Evolutionary conservation across 2,113 vertebrate genomes (phyloP).

Genomic region (Hydrochoerus hydrochaeris): DNA sequence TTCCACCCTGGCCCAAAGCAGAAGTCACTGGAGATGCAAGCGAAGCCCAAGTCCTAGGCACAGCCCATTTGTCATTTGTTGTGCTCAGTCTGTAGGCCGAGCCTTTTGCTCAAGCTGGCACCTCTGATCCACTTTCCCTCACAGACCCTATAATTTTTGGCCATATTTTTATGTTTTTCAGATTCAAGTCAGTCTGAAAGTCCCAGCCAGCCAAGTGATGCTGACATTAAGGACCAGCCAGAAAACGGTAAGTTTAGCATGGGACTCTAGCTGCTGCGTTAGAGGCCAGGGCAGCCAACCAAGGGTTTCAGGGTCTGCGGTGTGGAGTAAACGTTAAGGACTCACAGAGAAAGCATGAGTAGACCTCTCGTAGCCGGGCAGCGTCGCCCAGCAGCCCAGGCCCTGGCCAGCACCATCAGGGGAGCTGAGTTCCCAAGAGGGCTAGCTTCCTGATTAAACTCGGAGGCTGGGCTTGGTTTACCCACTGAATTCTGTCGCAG

Average conservation of each 20-base stretch:
- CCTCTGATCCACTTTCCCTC: slow-evolving; percentile 84
- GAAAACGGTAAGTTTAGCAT: slow-evolving; percentile 95
- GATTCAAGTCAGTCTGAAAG: slow-evolving; percentile 98
- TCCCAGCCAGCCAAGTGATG: slow-evolving; percentile 97
- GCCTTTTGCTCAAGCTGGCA: slow-evolving; percentile 85
- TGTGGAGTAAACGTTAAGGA: neutral
- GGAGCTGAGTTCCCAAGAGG: neutral
- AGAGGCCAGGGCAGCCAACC: neutral
- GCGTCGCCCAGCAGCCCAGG: neutral
- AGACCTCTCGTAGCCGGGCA: neutral
- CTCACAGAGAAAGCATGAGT: neutral
- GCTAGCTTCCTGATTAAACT: neutral
- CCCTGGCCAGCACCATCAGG: neutral
- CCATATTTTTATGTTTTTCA: slow-evolving; percentile 91
- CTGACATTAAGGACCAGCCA: slow-evolving; percentile 98
- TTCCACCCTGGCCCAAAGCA: slow-evolving; percentile 56
- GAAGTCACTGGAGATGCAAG: neutral
- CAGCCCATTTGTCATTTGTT: slow-evolving; percentile 51
- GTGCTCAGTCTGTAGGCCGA: slow-evolving; percentile 77
- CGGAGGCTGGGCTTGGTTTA: neutral
- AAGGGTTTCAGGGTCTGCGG: neutral
- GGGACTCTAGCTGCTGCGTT: slow-evolving; percentile 71
- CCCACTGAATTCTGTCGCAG: neutral
- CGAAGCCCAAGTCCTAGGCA: neutral
- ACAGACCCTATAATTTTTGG: slow-evolving; percentile 89